Base-by-base conservation (phyloP, 2,113 vertebrate species). In the Rhynchomys soricoides region DNA sequence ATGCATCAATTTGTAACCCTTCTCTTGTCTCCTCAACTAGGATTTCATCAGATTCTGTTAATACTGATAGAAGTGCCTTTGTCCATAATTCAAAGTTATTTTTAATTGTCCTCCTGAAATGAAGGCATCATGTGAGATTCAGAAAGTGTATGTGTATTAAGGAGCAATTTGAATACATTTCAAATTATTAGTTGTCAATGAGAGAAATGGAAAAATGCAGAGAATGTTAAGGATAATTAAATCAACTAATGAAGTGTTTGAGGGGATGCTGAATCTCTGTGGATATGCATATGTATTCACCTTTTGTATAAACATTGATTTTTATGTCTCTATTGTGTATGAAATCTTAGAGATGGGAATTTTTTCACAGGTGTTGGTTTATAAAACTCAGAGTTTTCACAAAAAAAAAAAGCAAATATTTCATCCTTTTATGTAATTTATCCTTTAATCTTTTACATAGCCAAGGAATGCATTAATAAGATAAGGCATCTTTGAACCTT, bases 401-500 rank as follows among this genome's bases (percentile, higher is more conserved):
- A 96, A n/a, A 83, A 70, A 96, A n/a, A 83, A 70, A 59, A 97
- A 96, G 75, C 86, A 97, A 98, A 97, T 71, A 98, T 96, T 98
- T 95, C 1, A 97, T 97, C 73, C 52, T 90, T 86, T 34, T 85
- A 31, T 50, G 1, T 89, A 57, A 95, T 92, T 96, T 4, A 97
- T 95, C 5, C 70, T 98, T 98, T 97, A 98, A 97, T 98, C 22
- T 96, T 97, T 98, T 97, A 91, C 97, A 92, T 93, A 95, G 73
- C 45, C 68, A 94, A 94, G 86, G 97, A 96, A 70, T 93, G 24
- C 0, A 0, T 97, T 98, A 97, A 78, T 96, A 97, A 95, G 79
- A 96, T 97, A 96, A 95, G 96, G 96, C 97, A 48, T 97, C 92
- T 98, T 98, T 98, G 98, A 98, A 98, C 71, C 68, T 95, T 52